Conservation (phyloP, 2,113 vertebrate genomes). For the Myiozetetes cayanensis region DNA sequence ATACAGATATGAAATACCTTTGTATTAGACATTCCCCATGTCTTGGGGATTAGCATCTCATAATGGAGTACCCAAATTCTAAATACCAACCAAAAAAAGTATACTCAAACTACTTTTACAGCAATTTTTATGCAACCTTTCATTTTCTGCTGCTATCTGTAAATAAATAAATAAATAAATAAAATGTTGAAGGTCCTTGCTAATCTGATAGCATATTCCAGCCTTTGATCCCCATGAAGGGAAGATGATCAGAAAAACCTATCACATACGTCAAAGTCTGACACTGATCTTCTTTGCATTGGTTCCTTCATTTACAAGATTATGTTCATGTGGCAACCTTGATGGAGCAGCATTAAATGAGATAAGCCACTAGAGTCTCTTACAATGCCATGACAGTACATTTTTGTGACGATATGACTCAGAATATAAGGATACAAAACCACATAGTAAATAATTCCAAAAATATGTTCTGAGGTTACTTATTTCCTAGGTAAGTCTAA, state of each 20-base stretch:
- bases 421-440: background rate
- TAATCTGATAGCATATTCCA: background rate
- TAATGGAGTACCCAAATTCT: background rate
- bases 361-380: background rate
- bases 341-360: conserved; percentile 47
- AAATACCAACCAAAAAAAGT: background rate
- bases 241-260: conserved; percentile 24
- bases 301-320: conserved; percentile 26
- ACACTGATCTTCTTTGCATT: conserved; percentile 20
- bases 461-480: background rate
- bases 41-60: background rate
- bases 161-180: background rate
- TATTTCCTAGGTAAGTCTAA: background rate
- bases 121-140: background rate
- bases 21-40: background rate
- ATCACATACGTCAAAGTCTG: conserved; percentile 5
- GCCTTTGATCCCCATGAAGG: conserved; percentile 24
- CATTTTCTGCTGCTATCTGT: background rate
- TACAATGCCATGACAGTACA: background rate
- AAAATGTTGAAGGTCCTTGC: background rate
- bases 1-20: background rate
- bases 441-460: background rate
- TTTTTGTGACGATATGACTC: background rate
- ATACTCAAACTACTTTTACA: background rate
- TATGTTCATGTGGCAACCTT: background rate